These are phyloP conservation scores for Numida meleagris DNA, from an alignment of 2,113 vertebrate genomes.

Conservation along the genomic window DNA sequence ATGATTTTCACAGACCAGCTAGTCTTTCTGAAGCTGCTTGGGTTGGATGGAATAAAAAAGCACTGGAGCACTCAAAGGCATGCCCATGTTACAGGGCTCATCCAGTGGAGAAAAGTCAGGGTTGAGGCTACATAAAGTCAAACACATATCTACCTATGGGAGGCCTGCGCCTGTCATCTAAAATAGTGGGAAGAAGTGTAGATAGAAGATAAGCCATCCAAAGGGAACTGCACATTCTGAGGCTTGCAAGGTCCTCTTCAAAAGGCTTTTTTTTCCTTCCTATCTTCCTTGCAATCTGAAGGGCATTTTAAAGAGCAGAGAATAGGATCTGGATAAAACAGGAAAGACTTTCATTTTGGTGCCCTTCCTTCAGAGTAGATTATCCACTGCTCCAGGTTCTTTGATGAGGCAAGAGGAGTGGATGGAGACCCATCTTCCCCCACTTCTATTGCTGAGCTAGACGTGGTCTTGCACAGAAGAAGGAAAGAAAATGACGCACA, in stretches of 20 bases:
- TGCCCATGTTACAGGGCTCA: fast-evolving
- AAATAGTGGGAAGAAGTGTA: background rate
- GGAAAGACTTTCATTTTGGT: background rate
- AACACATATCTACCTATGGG: background rate
- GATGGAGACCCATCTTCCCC: background rate
- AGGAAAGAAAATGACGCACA: background rate
- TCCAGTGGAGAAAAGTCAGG: background rate
- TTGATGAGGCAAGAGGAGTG: fast-evolving
- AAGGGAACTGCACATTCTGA: background rate
- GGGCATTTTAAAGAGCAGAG: background rate
- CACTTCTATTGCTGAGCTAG: fast-evolving
- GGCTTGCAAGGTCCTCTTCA: background rate
- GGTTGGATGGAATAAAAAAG: background rate
- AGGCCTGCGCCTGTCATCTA: background rate
- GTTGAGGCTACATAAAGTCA: background rate
- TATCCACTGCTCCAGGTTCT: background rate
- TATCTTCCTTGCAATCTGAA: background rate
- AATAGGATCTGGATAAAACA: background rate
- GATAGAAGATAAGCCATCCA: background rate
- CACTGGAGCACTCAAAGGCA: fast-evolving
- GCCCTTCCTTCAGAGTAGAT: background rate
- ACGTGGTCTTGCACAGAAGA: background rate
- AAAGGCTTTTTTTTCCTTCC: background rate
- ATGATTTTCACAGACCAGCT: background rate
- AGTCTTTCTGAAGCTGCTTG: fast-evolving